A percentile compares a stretch with the other conserved stretches of the same genome.
Conservation (phyloP, 1,140 invertebrate genomes). For the Campodea augens region DNA sequence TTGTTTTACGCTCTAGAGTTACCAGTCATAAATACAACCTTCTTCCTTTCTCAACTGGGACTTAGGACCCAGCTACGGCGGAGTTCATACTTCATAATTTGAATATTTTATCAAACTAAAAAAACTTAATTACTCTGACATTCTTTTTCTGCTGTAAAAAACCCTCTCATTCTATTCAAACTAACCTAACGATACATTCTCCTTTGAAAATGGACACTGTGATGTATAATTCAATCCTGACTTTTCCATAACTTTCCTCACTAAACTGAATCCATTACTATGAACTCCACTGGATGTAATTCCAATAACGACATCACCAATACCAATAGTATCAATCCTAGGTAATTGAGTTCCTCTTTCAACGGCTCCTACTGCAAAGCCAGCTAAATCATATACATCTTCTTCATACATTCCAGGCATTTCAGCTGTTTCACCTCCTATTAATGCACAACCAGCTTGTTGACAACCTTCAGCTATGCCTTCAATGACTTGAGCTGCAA, state of each 20-base stretch:
- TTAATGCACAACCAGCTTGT: conserved; percentile 65
- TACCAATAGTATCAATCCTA: conserved; percentile 38
- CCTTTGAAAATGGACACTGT: neutral
- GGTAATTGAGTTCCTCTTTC: conserved; percentile 58
- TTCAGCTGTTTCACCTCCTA: conserved; percentile 91
- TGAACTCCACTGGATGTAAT: conserved; percentile 77
- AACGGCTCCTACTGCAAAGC: conserved; percentile 84
- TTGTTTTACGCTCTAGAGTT: no score
- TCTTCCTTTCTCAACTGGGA: no score
- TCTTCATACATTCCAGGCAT: conserved; percentile 82
- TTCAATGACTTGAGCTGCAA: conserved; percentile 53
- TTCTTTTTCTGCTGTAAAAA: no score
- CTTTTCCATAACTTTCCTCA: conserved; percentile 62
- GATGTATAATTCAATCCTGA: conserved; percentile 21
- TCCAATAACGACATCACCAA: conserved; percentile 69
- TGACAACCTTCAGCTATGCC: conserved; percentile 76
- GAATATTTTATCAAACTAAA: no score
- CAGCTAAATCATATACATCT: conserved; percentile 85
- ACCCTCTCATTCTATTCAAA: no score
- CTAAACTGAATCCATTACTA: conserved; percentile 90
- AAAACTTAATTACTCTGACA: no score
- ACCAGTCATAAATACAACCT: no score
- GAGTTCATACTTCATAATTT: no score
- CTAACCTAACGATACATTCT: no score
- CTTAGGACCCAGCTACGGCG: no score